phyloP scores from a whole-genome alignment of 2,113 vertebrate species.

The Melospiza melodia region DNA sequence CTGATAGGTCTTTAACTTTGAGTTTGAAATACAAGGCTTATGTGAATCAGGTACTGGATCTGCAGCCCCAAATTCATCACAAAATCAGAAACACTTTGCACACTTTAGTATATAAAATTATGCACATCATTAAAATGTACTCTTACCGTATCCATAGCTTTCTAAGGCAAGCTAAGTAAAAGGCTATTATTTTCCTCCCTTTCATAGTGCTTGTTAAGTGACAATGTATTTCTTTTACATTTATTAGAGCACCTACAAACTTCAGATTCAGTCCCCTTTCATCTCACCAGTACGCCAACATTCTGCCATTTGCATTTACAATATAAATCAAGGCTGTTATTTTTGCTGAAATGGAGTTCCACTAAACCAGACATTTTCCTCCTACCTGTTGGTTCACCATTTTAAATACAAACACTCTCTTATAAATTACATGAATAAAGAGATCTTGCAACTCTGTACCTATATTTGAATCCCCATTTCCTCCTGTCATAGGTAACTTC shows the following conservation, averaged over 20 bases:
- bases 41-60: not conserved
- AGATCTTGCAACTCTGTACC: not conserved
- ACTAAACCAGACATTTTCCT: not conserved
- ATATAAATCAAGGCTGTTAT: not conserved
- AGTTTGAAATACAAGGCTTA: not conserved
- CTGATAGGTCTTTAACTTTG: rapidly evolving
- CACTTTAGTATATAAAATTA: not conserved
- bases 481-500: not conserved
- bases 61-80: not conserved
- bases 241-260: not conserved
- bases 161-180: not conserved
- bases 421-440: not conserved
- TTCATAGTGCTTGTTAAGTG: not conserved
- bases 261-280: not conserved
- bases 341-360: not conserved
- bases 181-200: not conserved
- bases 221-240: not conserved
- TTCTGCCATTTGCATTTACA: not conserved
- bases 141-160: not conserved
- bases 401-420: not conserved
- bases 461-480: not conserved
- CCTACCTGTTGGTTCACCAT: not conserved
- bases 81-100: not conserved
- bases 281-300: not conserved
- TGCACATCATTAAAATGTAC: not conserved